Evolutionary conservation across 1,140 invertebrate species (phyloP).

Genomic region (Cydia fagiglandana): DNA sequence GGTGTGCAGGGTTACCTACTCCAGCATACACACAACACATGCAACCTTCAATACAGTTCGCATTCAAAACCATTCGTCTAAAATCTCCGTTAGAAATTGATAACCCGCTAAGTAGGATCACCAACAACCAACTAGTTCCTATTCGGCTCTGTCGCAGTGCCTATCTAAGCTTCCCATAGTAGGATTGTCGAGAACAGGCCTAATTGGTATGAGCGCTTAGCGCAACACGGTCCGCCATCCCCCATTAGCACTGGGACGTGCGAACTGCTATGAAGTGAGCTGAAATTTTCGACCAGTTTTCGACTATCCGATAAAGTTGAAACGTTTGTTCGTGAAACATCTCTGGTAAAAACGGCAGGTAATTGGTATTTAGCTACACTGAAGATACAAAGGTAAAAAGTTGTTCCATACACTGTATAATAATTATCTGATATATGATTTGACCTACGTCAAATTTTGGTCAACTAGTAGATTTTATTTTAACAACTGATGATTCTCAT

Average conservation of each 20-base stretch:
- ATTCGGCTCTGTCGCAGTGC: slow-evolving; percentile 6
- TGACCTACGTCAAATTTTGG: too few species aligned
- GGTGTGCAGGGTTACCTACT: not conserved
- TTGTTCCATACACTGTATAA: too few species aligned
- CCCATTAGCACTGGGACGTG: slow-evolving; percentile 26
- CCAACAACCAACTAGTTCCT: not conserved
- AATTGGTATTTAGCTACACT: too few species aligned
- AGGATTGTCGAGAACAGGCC: slow-evolving; percentile 27
- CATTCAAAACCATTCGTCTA: not conserved
- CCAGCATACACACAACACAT: not conserved
- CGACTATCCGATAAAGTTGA: not conserved
- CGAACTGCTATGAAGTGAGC: slow-evolving; percentile 17
- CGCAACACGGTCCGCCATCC: slow-evolving; percentile 25
- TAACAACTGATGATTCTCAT: too few species aligned
- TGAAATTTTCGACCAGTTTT: slow-evolving; percentile 11
- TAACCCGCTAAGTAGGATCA: not conserved
- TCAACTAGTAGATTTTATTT: too few species aligned
- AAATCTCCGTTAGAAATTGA: not conserved
- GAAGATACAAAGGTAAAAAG: too few species aligned
- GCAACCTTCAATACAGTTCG: not conserved
- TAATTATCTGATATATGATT: too few species aligned
- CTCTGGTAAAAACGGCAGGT: not conserved
- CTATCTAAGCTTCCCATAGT: slow-evolving; percentile 5
- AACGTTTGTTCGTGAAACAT: not conserved
- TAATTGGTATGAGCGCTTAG: slow-evolving; percentile 31